Base-by-base conservation (phyloP, 2,113 vertebrate species). In the Speoplatyrhinus poulsoni region DNA sequence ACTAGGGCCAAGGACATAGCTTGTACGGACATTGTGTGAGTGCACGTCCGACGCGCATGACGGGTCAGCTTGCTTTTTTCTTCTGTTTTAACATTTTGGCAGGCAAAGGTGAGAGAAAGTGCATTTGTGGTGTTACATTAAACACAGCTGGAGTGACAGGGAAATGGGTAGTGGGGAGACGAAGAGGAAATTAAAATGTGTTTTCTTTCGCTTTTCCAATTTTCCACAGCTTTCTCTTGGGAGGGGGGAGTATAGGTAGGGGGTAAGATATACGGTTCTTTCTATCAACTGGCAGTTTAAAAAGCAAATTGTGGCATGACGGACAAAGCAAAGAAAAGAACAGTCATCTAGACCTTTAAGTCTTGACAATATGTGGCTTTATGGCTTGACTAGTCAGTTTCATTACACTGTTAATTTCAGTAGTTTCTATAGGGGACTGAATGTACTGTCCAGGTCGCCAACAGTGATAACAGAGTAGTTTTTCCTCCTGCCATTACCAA, bases 1-100 rank as follows among this genome's bases (percentile, higher is more conserved):
- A 65, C 72, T 67, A 81, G 83, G 81, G 79, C 50, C 81, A 71
- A 65, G 71, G 77, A 85, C 82, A 82, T 65, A 77, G 65, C 67
- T 82, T 73, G 57, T 53, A 15, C 53, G 48, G 26, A 53, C 17
- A 15, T 12, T 19, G 50, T 55, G 32, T 79, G 47, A 56, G 26
- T 63, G 54, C 56, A 33, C 69, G 61, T 57, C 62, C 53, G 55
- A 68, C 36, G 54, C 73, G 26, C 76, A 81, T 67, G 60, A 62
- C 76, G 48, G 55, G 55, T 46, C 73, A 57, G 56, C 33, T 65
- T 47, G 50, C 26, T 59, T 66, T 52, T 63, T 63, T 68, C 26
- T 26, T 26, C 26, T 26, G 26, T 26, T 26, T 41, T 41, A 6
- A 41, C 36, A 16, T 12, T 65, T 55, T 46, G 56, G 8, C 58